These are phyloP conservation scores for Malacosoma neustria DNA, from an alignment of 2,888 invertebrate genomes.

Conservation along the genomic window DNA sequence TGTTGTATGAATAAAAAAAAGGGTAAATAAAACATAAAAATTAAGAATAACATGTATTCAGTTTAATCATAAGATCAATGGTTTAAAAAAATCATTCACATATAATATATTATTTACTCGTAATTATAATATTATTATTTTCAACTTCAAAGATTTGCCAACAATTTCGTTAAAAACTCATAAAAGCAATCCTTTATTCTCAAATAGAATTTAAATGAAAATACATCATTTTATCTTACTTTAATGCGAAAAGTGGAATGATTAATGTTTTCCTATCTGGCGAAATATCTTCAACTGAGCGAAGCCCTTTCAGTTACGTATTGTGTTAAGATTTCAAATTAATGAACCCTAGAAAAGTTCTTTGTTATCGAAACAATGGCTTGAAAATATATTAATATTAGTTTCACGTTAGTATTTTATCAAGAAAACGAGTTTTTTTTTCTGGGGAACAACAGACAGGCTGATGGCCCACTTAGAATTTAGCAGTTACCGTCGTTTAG, in stretches of 20 bases:
- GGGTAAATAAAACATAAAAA: too few species aligned
- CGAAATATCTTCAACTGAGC: conserved; percentile 7
- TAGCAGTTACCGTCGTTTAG: too few species aligned
- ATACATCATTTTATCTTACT: conserved; percentile 2
- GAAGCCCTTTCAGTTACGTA: conserved; percentile 29
- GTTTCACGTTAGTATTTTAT: too few species aligned
- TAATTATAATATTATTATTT: too few species aligned
- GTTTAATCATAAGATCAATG: too few species aligned
- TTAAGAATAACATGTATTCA: too few species aligned
- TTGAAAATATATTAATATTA: conserved; percentile 27
- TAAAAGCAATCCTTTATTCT: conserved; percentile 3
- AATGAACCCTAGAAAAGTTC: conserved; percentile 29
- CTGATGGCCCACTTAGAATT: too few species aligned
- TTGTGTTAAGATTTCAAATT: conserved; percentile 48
- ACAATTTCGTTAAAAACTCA: conserved; percentile 9
- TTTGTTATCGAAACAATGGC: conserved; percentile 32
- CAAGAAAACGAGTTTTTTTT: too few species aligned
- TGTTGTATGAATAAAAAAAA: too few species aligned
- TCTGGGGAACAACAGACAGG: too few species aligned
- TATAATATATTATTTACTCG: too few species aligned
- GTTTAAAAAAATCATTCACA: too few species aligned
- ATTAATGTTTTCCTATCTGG: background rate
- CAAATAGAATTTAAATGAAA: conserved; percentile 1
- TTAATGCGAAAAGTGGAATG: background rate
- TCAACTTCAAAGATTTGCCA: background rate